phyloP scores from a whole-genome alignment of 1,140 invertebrate genomes.

The Zaprionus taronus region DNA sequence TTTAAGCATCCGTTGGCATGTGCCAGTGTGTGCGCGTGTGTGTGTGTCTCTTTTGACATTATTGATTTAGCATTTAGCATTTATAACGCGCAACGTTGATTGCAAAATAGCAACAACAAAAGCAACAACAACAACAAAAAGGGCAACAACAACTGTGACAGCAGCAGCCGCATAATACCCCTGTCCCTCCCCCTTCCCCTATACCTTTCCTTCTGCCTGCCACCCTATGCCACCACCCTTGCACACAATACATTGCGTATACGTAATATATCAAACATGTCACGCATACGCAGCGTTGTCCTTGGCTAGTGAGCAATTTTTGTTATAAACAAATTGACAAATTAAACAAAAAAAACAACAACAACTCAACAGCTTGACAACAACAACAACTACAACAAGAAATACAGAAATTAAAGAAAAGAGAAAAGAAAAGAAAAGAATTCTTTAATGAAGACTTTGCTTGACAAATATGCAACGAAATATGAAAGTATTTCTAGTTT shows the following conservation, averaged over 20 bases:
- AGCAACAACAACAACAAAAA: background rate
- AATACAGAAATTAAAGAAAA: too few relatives aligned
- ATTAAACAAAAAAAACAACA: too few relatives aligned
- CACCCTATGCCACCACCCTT: background rate
- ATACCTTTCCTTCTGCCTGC: background rate
- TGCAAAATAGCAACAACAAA: conserved; percentile 12
- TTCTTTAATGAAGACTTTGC: too few relatives aligned
- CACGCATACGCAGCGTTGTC: conserved; percentile 37
- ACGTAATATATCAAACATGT: conserved; percentile 23
- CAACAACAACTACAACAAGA: too few relatives aligned
- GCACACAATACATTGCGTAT: conserved; percentile 11
- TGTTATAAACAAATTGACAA: too few relatives aligned
- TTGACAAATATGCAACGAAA: too few relatives aligned
- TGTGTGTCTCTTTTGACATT: conserved; percentile 44
- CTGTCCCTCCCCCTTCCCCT: too few relatives aligned
- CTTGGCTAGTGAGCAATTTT: conserved; percentile 15
- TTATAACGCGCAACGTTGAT: conserved; percentile 45
- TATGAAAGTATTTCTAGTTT: too few relatives aligned
- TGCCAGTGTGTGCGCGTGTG: background rate
- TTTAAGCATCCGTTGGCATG: conserved; percentile 44
- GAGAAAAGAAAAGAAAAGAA: too few relatives aligned
- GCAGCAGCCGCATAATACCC: background rate
- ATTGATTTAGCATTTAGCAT: conserved; percentile 60
- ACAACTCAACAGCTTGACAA: too few relatives aligned
- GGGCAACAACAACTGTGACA: background rate